Evolutionary conservation across 2,113 vertebrate genomes (phyloP).

Genomic region (Macrotis lagotis): DNA sequence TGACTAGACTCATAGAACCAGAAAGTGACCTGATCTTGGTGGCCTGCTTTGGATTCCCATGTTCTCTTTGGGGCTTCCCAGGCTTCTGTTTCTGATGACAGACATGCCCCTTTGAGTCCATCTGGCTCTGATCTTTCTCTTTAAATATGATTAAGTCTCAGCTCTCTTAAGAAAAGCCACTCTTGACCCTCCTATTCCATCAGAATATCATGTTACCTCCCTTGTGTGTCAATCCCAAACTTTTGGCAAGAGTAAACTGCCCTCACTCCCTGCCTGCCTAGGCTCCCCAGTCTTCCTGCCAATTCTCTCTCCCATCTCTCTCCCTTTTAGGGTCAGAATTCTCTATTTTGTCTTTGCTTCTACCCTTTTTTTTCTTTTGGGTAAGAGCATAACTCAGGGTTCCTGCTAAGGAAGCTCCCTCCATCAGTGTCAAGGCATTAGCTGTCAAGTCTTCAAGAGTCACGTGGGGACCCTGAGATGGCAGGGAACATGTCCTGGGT

Average conservation of each 20-base stretch:
- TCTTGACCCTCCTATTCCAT: not conserved
- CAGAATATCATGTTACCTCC: not conserved
- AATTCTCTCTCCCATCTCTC: not conserved
- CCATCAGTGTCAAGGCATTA: not conserved
- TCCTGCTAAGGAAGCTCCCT: not conserved
- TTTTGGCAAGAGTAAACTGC: too few relatives aligned
- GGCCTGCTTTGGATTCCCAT: not conserved
- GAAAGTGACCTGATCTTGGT: not conserved
- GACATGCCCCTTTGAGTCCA: not conserved
- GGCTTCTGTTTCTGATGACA: not conserved
- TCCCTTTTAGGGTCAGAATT: not conserved
- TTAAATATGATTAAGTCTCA: not conserved
- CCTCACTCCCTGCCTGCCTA: not conserved
- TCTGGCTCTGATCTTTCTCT: not conserved
- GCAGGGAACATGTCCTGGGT: too few relatives aligned
- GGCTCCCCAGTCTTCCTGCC: not conserved
- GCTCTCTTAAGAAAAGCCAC: not conserved
- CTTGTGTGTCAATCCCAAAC: not conserved
- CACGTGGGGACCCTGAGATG: too few relatives aligned
- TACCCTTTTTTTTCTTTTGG: not conserved
- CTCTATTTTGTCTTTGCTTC: not conserved
- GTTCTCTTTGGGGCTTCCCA: not conserved
- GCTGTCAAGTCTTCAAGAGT: not conserved
- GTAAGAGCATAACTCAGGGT: not conserved
- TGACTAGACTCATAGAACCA: not conserved